phyloP scores from a whole-genome alignment of 1,140 invertebrate species.

The Sitobion miscanthi region DNA sequence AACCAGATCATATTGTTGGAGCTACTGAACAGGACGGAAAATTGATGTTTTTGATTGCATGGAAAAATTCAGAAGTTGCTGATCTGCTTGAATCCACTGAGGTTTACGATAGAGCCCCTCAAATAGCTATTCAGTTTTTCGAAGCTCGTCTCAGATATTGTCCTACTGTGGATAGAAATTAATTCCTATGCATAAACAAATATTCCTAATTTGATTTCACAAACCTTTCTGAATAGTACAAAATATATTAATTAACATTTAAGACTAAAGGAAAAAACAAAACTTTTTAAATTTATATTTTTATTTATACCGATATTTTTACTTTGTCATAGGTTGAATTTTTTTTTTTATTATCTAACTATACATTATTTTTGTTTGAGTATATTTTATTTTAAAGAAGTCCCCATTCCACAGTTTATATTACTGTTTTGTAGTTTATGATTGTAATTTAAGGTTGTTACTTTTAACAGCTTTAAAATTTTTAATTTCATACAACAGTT shows the following conservation, averaged over 20 bases:
- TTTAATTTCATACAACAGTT: too few species aligned
- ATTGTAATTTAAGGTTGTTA: too few species aligned
- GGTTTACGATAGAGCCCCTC: neutral
- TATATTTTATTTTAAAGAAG: too few species aligned
- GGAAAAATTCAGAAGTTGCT: neutral
- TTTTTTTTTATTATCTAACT: too few species aligned
- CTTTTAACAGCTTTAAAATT: too few species aligned
- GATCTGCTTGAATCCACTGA: neutral
- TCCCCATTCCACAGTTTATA: too few species aligned
- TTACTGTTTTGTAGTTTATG: too few species aligned
- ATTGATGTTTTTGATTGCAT: neutral
- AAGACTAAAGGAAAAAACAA: neutral
- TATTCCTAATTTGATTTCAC: neutral
- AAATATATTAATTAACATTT: neutral
- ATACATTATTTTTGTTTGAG: too few species aligned
- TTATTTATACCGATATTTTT: neutral
- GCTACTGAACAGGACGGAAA: neutral
- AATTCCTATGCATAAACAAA: neutral
- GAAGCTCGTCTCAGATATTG: neutral
- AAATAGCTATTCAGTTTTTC: neutral
- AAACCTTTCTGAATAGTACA: neutral
- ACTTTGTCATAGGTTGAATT: neutral
- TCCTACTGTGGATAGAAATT: neutral
- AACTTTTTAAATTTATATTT: neutral
- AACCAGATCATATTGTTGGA: neutral